Percentiles rank a stretch among this genome's conserved stretches.
phyloP scores from a whole-genome alignment of 2,888 invertebrate genomes.

The Colletes collaris region DNA sequence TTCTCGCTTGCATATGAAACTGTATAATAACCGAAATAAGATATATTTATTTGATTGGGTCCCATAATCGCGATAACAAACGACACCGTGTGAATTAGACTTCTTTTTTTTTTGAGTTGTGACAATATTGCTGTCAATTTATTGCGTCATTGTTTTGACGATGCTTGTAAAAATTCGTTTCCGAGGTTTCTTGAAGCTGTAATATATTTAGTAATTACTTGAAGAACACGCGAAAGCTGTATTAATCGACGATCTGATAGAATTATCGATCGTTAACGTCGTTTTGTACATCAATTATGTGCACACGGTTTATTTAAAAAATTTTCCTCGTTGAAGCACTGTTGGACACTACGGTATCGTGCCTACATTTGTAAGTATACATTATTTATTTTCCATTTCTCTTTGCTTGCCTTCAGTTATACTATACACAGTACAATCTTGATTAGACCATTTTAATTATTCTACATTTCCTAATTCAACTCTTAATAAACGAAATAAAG shows the following conservation, averaged over 20 bases:
- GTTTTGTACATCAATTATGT: too few species aligned
- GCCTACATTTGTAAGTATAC: not conserved
- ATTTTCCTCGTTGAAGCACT: not conserved
- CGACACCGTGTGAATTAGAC: too few species aligned
- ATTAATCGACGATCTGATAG: not conserved
- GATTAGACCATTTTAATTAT: too few species aligned
- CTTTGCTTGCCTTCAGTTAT: not conserved
- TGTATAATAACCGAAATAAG: not conserved
- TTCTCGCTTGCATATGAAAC: not conserved
- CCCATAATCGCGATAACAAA: too few species aligned
- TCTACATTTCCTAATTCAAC: too few species aligned
- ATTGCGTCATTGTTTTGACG: not conserved
- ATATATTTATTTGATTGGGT: not conserved
- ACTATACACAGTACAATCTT: too few species aligned
- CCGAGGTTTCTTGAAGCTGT: not conserved
- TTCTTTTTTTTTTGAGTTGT: constrained; percentile 1
- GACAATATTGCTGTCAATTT: not conserved
- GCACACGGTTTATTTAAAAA: too few species aligned
- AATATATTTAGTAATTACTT: not conserved
- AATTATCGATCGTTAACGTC: too few species aligned
- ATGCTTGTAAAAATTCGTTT: not conserved
- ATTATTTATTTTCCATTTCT: not conserved
- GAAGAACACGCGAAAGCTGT: not conserved
- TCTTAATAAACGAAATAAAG: too few species aligned
- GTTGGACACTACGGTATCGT: not conserved